phyloP scores from a whole-genome alignment of 2,797 vertebrate species.

The Myripristis murdjan region DNA sequence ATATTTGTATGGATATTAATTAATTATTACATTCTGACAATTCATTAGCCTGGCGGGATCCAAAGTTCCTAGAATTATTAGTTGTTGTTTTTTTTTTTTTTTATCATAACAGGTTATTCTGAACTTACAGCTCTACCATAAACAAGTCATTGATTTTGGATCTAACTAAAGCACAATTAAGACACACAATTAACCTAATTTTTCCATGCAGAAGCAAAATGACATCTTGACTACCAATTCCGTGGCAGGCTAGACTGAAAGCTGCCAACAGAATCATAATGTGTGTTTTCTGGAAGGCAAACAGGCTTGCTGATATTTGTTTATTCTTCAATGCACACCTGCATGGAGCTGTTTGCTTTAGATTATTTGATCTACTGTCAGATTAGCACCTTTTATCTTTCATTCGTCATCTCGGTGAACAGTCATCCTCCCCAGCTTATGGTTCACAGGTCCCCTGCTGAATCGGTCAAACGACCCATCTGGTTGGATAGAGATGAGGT shows the following conservation, averaged over 20 bases:
- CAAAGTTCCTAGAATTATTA: neutral
- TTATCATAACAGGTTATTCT: neutral
- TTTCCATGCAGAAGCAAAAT: constrained; percentile 34
- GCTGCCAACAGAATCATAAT: constrained; percentile 25
- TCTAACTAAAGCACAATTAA: constrained; percentile 16
- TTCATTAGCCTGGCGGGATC: neutral
- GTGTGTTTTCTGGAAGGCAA: constrained; percentile 44
- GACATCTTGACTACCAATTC: constrained; percentile 64
- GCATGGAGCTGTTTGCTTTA: constrained; percentile 30
- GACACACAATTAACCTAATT: constrained; percentile 23
- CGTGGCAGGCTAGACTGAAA: constrained; percentile 47
- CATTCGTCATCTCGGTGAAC: constrained; percentile 17
- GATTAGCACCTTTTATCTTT: constrained; percentile 14
- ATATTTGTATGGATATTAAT: neutral
- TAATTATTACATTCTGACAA: too few species aligned
- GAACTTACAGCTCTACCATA: neutral
- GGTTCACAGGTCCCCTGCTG: constrained; percentile 10
- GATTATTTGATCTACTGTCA: constrained; percentile 32
- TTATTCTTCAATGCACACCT: constrained; percentile 10
- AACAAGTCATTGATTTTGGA: neutral
- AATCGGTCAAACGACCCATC: neutral
- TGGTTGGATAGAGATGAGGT: constrained; percentile 22
- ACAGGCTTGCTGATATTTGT: constrained; percentile 29
- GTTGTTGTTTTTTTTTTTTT: too few species aligned
- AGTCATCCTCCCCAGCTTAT: constrained; percentile 4